Percentiles rank a stretch among this genome's conserved stretches.
phyloP scores from a whole-genome alignment of 2,797 vertebrate genomes.

The Bovichtus variegatus region DNA sequence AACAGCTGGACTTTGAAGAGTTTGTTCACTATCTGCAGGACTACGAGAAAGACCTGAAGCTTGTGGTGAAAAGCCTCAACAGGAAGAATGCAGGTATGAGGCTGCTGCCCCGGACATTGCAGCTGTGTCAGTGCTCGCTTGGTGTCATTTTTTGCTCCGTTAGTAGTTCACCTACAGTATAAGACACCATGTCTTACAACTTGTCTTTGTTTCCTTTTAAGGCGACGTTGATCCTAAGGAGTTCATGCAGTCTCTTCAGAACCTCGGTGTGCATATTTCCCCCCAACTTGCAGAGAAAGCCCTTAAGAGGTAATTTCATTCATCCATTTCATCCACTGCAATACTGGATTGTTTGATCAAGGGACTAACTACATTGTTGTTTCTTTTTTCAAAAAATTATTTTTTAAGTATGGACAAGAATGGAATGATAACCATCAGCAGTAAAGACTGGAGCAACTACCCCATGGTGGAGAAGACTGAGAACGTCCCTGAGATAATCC shows the following conservation, averaged over 20 bases:
- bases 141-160: not conserved
- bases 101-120: not conserved
- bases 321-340: not conserved
- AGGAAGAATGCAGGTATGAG: slow-evolving; percentile 91
- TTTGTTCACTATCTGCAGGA: slow-evolving; percentile 98
- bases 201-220: slow-evolving; percentile 58
- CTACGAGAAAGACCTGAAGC: slow-evolving; percentile 94
- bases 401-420: slow-evolving; percentile 95
- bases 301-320: slow-evolving; percentile 88
- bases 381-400: not conserved
- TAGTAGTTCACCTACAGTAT: not conserved
- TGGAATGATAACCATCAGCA: slow-evolving; percentile 95
- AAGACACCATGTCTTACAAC: not conserved
- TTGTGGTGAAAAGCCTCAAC: slow-evolving; percentile 94
- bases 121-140: accelerated
- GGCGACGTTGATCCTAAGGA: slow-evolving; percentile 90
- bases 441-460: slow-evolving; percentile 95
- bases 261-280: slow-evolving; percentile 95
- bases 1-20: slow-evolving; percentile 95
- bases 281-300: slow-evolving; percentile 93
- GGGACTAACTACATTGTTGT: not conserved
- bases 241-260: slow-evolving; percentile 93
- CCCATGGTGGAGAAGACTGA: slow-evolving; percentile 90
- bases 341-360: not conserved
- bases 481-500: slow-evolving; percentile 96